Percentiles rank a stretch among this genome's conserved stretches.
Conservation (phyloP, 2,888 invertebrate genomes). For the Leistus spinibarbis region DNA sequence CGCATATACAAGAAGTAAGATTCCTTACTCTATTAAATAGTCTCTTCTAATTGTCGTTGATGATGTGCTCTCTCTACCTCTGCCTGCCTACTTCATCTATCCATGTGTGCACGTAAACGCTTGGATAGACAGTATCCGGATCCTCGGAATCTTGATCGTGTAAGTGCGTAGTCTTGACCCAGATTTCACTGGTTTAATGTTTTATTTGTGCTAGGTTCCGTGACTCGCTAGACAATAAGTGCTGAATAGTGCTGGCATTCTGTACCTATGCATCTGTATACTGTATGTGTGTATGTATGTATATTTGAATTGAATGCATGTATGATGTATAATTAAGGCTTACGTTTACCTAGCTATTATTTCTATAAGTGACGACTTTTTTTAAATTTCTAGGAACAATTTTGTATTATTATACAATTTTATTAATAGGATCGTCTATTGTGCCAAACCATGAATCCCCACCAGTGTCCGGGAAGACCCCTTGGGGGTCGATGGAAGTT, state of each 20-base stretch:
- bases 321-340: not conserved
- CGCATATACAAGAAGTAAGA: no score
- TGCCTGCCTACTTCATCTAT: not conserved
- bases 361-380: no score
- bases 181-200: constrained; percentile 36
- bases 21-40: not conserved
- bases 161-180: constrained; percentile 28
- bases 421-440: no score
- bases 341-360: no score
- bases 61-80: not conserved
- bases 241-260: constrained; percentile 29
- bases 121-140: constrained; percentile 24
- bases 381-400: no score
- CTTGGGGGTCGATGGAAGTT: no score
- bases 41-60: not conserved
- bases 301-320: not conserved
- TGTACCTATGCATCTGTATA: not conserved
- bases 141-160: constrained; percentile 12
- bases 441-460: no score
- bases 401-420: no score
- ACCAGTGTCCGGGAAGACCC: no score
- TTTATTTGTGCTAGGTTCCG: constrained; percentile 39
- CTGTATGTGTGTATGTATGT: not conserved
- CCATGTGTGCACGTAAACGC: not conserved
- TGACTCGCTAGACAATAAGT: constrained; percentile 37